Evolutionary conservation across 2,797 vertebrate species (phyloP), one percentile per base, ranked within the genome.

Genomic region (Melanotaenia trifasciata): DNA sequence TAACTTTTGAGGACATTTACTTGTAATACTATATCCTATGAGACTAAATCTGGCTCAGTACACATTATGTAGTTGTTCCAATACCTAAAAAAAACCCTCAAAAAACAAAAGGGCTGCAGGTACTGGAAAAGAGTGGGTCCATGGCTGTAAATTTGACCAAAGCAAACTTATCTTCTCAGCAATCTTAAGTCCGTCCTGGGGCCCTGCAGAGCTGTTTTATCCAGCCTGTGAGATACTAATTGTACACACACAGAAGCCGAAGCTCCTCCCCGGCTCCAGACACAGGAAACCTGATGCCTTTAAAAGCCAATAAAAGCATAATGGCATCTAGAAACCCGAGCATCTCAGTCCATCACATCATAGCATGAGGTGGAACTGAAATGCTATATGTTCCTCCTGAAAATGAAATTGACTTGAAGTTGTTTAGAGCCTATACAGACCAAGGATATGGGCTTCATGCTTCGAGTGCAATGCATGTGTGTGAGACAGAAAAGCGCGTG

Each of bases 291-390:
- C 77, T 5, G 88, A 94, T 90, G 83, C 92, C 87, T 89, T 90
- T 93, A 91, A 94, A 92, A 94, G 93, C 90, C 90, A 93, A 93
- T 94, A 90, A 93, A 93, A 89, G 83, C 89, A 93, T 93, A 92
- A 94, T 93, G 93, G 92, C 90, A 92, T 91, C 85, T 89, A 80
- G 92, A 88, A 90, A 89, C 84, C 80, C 3, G 81, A 90, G 85
- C 79, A 80, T 84, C 83, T 70, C 81, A 73, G 85, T 85, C 86
- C 87, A 91, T 90, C 90, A 82, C 79, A 71, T 80, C 88, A 38
- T 73, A 85, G 80, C 74, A 22, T 74, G 86, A 87, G 80, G 79
- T 80, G 64, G 43, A 83, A 74, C 75, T 87, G 88, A 89, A 88
- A 89, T 4, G 77, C 75, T 88, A 85, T 76, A 84, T 85, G 84